A percentile compares a stretch with the other conserved stretches of the same genome.
These are phyloP conservation scores for Fulica atra DNA, from an alignment of 2,113 vertebrate species.

Conservation along the genomic window DNA sequence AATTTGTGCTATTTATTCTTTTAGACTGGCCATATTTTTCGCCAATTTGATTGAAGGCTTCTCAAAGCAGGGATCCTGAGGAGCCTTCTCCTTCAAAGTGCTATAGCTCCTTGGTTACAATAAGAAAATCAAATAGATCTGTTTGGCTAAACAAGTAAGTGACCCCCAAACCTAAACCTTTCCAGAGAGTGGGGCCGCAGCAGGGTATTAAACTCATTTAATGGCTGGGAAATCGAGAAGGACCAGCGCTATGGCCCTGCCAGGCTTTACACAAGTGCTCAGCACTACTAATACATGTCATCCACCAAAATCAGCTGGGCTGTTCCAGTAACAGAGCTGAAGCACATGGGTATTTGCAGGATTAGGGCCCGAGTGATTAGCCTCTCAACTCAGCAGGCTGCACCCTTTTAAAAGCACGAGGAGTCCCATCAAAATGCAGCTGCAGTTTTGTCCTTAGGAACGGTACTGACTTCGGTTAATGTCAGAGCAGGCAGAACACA, in stretches of 20 bases:
- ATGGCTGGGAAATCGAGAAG: background rate
- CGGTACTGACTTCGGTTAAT: background rate
- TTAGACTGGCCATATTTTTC: conserved; percentile 3
- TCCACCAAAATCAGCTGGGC: background rate
- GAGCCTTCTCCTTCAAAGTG: background rate
- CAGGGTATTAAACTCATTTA: background rate
- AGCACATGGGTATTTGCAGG: background rate
- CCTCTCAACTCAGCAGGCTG: background rate
- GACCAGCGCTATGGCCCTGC: background rate
- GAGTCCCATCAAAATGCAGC: background rate
- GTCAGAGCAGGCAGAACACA: background rate
- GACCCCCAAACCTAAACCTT: background rate
- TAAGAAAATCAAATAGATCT: background rate
- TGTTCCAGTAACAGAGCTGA: background rate
- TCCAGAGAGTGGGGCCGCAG: background rate
- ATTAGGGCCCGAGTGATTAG: background rate
- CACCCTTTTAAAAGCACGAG: background rate
- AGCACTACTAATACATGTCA: background rate
- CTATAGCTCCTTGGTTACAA: background rate
- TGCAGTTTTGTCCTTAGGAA: conserved; percentile 1
- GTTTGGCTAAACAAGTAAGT: background rate
- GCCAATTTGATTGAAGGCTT: conserved; percentile 11
- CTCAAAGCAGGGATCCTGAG: background rate
- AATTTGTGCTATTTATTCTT: conserved; percentile 25
- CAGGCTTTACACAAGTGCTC: background rate